A percentile compares a stretch with the other conserved stretches of the same genome.
These are phyloP conservation scores for Eugnorisma glareosa DNA, from an alignment of 2,888 invertebrate species.

Conservation along the genomic window DNA sequence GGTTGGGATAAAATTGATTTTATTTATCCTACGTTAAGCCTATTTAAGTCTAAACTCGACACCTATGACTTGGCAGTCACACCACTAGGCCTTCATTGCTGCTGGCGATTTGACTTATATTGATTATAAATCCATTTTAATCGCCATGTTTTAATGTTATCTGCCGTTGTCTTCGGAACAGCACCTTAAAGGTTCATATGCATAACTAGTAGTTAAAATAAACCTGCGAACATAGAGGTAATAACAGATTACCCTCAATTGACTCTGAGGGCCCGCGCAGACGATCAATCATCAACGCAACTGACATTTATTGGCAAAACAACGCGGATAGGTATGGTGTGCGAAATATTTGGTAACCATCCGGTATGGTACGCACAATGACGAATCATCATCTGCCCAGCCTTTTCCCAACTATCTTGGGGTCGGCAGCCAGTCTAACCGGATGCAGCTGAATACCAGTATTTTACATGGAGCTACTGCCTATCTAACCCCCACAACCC, in stretches of 20 bases:
- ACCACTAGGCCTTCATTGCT: too few species aligned
- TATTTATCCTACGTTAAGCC: too few species aligned
- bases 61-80: too few species aligned
- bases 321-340: neutral
- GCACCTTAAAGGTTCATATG: constrained; percentile 20
- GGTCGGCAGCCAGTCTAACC: too few species aligned
- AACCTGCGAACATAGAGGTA: constrained; percentile 27
- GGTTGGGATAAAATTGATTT: too few species aligned
- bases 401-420: too few species aligned
- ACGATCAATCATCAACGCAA: constrained; percentile 38
- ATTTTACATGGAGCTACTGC: too few species aligned
- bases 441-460: too few species aligned
- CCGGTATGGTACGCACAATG: neutral
- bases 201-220: constrained; percentile 21
- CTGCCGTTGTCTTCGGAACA: neutral
- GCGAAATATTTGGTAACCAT: constrained; percentile 7
- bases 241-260: constrained; percentile 61
- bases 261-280: constrained; percentile 31
- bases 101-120: too few species aligned
- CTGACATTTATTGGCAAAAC: constrained; percentile 44
- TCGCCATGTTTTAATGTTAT: neutral
- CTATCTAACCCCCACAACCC: too few species aligned
- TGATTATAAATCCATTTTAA: neutral
- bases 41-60: too few species aligned
- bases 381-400: too few species aligned